A percentile compares a stretch with the other conserved stretches of the same genome.
These are phyloP conservation scores for Tetanocera ferruginea DNA, from an alignment of 2,888 invertebrate genomes.

Conservation along the genomic window DNA sequence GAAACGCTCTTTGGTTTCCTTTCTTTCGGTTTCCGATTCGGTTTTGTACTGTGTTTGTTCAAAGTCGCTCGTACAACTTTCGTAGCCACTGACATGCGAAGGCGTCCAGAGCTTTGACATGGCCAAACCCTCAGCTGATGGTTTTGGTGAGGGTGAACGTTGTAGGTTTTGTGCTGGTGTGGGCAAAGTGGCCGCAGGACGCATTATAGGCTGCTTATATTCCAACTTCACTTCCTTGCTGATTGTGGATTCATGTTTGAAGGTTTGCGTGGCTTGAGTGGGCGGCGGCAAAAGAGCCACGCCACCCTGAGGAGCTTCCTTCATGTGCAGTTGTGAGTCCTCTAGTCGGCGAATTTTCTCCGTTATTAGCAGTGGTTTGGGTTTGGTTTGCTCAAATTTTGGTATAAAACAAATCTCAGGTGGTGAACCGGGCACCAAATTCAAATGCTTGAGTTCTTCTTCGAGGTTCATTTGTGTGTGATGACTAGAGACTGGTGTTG, in stretches of 20 bases:
- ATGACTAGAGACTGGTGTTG: not conserved
- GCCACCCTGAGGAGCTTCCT: constrained; percentile 74
- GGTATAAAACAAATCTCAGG: constrained; percentile 78
- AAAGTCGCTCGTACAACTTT: constrained; percentile 55
- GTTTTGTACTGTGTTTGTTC: constrained; percentile 50
- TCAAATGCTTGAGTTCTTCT: constrained; percentile 69
- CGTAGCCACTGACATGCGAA: constrained; percentile 57
- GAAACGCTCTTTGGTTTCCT: constrained; percentile 55
- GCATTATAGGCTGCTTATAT: constrained; percentile 66
- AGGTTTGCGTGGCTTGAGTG: constrained; percentile 44
- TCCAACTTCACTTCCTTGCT: constrained; percentile 64
- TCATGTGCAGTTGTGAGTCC: constrained; percentile 72
- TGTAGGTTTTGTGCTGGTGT: constrained; percentile 61
- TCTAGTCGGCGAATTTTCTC: constrained; percentile 75
- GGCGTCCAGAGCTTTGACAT: constrained; percentile 80
- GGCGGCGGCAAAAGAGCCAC: constrained; percentile 71
- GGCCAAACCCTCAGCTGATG: constrained; percentile 76
- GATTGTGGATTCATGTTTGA: constrained; percentile 58
- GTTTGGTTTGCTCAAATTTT: constrained; percentile 64
- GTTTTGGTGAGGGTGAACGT: constrained; percentile 71
- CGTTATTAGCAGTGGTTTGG: constrained; percentile 71
- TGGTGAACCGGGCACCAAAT: constrained; percentile 78
- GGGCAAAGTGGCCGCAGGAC: constrained; percentile 65
- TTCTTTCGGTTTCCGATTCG: constrained; percentile 51
- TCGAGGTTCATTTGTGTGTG: constrained; percentile 52